phyloP scores from a whole-genome alignment of 1,140 invertebrate genomes.

The Brachionus angularis region DNA sequence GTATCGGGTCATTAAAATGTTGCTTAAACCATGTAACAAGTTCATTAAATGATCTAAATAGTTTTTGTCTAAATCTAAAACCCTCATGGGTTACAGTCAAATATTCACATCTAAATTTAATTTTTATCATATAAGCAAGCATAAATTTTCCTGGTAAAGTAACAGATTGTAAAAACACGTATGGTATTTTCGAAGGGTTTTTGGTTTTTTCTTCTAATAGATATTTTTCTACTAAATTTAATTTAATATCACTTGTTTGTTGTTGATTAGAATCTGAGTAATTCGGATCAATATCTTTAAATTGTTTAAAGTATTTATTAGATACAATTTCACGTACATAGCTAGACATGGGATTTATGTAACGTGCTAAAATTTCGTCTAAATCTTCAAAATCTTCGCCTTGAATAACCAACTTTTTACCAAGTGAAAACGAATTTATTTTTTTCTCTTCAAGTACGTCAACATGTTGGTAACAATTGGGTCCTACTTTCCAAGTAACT shows the following conservation, averaged over 20 bases:
- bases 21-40: slow-evolving; percentile 95
- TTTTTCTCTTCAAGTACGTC: slow-evolving; percentile 95
- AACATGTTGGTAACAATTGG: slow-evolving; percentile 74
- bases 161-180: slow-evolving; percentile 57
- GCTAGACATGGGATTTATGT: slow-evolving; percentile 90
- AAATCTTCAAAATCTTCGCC: slow-evolving; percentile 85
- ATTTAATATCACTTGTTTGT: neutral
- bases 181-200: slow-evolving; percentile 54
- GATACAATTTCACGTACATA: slow-evolving; percentile 81
- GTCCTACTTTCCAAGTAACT: slow-evolving; percentile 94
- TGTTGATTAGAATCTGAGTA: slow-evolving; percentile 63
- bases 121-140: slow-evolving; percentile 82
- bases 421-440: slow-evolving; percentile 90
- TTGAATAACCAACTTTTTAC: slow-evolving; percentile 78
- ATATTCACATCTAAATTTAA: slow-evolving; percentile 74
- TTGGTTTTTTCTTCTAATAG: slow-evolving; percentile 54
- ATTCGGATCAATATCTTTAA: slow-evolving; percentile 49
- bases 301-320: slow-evolving; percentile 78
- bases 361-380: slow-evolving; percentile 94
- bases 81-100: slow-evolving; percentile 86
- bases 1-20: slow-evolving; percentile 85
- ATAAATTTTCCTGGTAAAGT: slow-evolving; percentile 90
- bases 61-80: slow-evolving; percentile 79
- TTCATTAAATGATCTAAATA: slow-evolving; percentile 76
- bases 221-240: slow-evolving; percentile 19